A percentile compares a stretch with the other conserved stretches of the same genome.
phyloP scores from a whole-genome alignment of 2,888 invertebrate species.

The Aquatica leii region DNA sequence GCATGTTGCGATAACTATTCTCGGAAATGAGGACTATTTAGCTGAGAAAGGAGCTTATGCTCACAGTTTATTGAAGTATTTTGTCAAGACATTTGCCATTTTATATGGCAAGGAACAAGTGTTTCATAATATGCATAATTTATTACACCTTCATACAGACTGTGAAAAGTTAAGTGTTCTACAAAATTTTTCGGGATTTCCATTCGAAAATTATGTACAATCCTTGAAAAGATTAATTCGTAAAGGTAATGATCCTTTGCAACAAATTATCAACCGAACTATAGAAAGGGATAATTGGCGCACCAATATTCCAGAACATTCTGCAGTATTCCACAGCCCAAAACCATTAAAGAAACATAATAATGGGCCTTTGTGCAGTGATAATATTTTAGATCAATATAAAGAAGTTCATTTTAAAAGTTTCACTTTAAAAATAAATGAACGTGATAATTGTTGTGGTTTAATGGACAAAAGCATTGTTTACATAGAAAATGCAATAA shows the following conservation, averaged over 20 bases:
- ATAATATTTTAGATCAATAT: background rate
- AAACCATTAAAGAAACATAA: background rate
- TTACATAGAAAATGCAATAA: background rate
- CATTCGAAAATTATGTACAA: slow-evolving; percentile 1
- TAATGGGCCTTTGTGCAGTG: background rate
- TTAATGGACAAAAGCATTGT: slow-evolving; percentile 9
- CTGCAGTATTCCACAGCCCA: background rate
- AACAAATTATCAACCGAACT: background rate
- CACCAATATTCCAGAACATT: background rate
- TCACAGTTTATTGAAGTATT: background rate
- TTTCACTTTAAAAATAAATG: background rate
- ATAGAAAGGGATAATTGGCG: background rate
- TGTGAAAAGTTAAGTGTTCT: background rate
- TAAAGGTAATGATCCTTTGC: background rate
- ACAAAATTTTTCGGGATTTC: background rate
- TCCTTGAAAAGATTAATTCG: background rate
- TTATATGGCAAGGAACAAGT: background rate
- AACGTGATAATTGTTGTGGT: slow-evolving; percentile 11
- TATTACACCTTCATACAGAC: background rate
- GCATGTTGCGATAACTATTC: background rate
- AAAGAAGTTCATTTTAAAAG: slow-evolving; percentile 4
- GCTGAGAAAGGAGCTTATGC: background rate
- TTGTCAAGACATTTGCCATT: background rate
- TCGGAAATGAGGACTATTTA: background rate
- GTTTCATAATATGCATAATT: background rate